Evolutionary conservation across 37 sponge, comb jelly and placozoan species (phyloP).

Genomic region (Aphrocallistes beatrix): DNA sequence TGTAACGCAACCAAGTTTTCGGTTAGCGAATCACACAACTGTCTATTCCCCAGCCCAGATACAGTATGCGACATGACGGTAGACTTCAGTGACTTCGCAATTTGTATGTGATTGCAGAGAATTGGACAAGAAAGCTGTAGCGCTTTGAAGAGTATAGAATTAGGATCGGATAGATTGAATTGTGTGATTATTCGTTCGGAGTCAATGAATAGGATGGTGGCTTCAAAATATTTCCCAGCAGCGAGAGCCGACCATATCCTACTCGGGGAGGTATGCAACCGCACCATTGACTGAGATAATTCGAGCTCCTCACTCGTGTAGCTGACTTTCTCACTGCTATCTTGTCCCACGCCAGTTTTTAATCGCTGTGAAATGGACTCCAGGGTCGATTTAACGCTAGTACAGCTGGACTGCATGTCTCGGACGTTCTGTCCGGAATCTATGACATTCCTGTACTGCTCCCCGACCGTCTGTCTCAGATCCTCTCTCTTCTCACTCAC

Average conservation of each 20-base stretch:
- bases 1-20: conserved; percentile 14
- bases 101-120: neutral
- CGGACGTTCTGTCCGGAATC: neutral
- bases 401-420: neutral
- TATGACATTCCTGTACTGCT: conserved; percentile 12
- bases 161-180: neutral
- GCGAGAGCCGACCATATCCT: neutral
- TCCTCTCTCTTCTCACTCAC: neutral
- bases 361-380: neutral
- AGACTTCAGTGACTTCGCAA: neutral
- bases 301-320: neutral
- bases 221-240: neutral
- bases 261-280: neutral
- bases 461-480: neutral
- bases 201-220: neutral
- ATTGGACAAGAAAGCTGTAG: neutral
- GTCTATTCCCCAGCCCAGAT: neutral
- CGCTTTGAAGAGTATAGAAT: neutral
- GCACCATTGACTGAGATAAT: neutral
- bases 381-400: neutral
- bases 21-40: neutral
- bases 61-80: neutral
- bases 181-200: neutral
- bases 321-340: neutral
- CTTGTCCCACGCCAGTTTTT: neutral